These are phyloP conservation scores for Malthinus seriepunctatus DNA, from an alignment of 2,888 invertebrate genomes.

Conservation along the genomic window DNA sequence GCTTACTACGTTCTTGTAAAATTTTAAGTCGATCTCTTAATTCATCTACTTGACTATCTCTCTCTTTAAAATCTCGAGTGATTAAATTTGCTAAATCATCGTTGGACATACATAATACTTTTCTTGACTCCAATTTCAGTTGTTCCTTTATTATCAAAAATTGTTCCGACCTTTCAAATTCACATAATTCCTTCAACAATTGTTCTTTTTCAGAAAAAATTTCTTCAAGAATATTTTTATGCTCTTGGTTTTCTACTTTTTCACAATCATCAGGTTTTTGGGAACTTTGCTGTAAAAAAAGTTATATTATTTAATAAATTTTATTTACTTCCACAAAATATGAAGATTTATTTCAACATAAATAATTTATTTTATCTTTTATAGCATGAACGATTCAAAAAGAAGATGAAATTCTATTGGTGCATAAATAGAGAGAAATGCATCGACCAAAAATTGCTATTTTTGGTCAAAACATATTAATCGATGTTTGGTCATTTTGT, in stretches of 20 bases:
- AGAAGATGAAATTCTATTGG: too few relatives aligned
- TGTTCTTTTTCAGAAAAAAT: conserved; percentile 18
- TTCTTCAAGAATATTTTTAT: conserved; percentile 5
- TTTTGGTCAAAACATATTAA: too few relatives aligned
- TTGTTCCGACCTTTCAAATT: conserved; percentile 29
- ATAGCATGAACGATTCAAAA: too few relatives aligned
- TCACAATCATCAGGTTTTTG: background rate
- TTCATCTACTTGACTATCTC: background rate
- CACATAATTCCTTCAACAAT: conserved; percentile 18
- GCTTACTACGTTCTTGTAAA: conserved; percentile 38
- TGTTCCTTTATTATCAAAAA: conserved; percentile 34
- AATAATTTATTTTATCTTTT: too few relatives aligned
- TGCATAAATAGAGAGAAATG: too few relatives aligned
- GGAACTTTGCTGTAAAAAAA: background rate
- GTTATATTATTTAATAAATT: too few relatives aligned
- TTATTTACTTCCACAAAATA: too few relatives aligned
- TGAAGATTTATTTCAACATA: too few relatives aligned
- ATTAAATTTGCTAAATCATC: background rate
- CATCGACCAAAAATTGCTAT: too few relatives aligned
- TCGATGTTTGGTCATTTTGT: too few relatives aligned
- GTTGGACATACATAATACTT: background rate
- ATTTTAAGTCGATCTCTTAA: conserved; percentile 38
- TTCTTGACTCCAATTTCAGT: conserved; percentile 44
- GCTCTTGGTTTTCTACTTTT: background rate
- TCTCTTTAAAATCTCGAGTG: background rate